These are phyloP conservation scores for Mnemiopsis leidyi DNA, from an alignment of 37 sponge, comb jelly and placozoan species.

Conservation along the genomic window DNA sequence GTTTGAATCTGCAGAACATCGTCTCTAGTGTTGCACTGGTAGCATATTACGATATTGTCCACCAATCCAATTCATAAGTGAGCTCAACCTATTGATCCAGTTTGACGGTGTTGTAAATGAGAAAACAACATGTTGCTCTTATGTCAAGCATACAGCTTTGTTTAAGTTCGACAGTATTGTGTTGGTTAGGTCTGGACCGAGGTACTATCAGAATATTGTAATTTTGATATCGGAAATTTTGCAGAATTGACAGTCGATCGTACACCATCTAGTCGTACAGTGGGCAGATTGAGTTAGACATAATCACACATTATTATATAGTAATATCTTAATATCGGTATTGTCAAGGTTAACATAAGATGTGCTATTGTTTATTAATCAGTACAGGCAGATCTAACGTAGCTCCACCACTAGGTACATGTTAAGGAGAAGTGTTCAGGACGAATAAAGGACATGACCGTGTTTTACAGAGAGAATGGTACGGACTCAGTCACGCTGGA, in stretches of 20 bases:
- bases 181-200: too few relatives aligned
- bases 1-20: neutral
- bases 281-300: neutral
- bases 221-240: neutral
- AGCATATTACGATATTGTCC: too few relatives aligned
- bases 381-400: too few relatives aligned
- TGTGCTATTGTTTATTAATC: neutral
- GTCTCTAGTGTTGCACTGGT: too few relatives aligned
- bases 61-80: neutral
- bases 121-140: too few relatives aligned
- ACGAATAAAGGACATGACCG: neutral
- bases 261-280: neutral
- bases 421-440: neutral
- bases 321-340: neutral
- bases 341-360: neutral
- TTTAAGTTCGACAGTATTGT: too few relatives aligned
- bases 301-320: neutral
- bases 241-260: neutral
- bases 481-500: neutral
- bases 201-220: too few relatives aligned
- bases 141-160: neutral
- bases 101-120: too few relatives aligned
- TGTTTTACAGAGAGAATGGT: constrained; percentile 6
- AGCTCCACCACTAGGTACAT: neutral
- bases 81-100: neutral